Conservation (phyloP, 2,888 invertebrate species). For the Pseudoips prasinana region DNA sequence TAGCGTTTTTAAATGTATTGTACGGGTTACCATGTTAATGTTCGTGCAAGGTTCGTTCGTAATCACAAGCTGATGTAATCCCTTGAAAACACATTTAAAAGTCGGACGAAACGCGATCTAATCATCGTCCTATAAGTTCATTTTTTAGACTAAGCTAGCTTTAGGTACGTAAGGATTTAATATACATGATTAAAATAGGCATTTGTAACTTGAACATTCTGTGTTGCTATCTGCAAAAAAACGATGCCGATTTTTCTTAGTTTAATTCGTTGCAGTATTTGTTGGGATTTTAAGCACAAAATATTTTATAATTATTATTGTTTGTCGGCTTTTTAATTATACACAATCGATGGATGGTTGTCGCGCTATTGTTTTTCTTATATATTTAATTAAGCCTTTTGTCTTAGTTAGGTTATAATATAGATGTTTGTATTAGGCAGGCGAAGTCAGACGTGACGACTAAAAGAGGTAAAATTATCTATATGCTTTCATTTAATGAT, state of each 20-base stretch:
- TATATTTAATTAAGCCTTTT: constrained; percentile 54
- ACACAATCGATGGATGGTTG: constrained; percentile 59
- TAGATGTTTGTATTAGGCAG: constrained; percentile 69
- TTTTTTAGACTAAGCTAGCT: constrained; percentile 68
- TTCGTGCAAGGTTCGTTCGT: constrained; percentile 30
- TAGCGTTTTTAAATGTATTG: constrained; percentile 34
- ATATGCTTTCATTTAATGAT: constrained; percentile 30
- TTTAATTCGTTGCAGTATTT: constrained; percentile 66
- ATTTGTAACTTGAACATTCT: constrained; percentile 64
- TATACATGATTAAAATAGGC: constrained; percentile 55
- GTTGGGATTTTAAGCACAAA: constrained; percentile 56
- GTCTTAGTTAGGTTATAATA: constrained; percentile 74
- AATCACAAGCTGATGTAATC: constrained; percentile 25
- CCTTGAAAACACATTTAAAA: constrained; percentile 28
- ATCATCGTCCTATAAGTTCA: constrained; percentile 48
- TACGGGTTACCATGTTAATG: constrained; percentile 31
- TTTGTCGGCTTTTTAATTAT: constrained; percentile 53
- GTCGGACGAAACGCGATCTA: constrained; percentile 30
- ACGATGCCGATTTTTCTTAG: constrained; percentile 46
- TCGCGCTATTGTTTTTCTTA: constrained; percentile 50
- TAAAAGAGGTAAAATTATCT: constrained; percentile 33
- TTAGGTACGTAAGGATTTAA: constrained; percentile 63
- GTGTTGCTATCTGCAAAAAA: constrained; percentile 59
- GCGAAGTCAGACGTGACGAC: constrained; percentile 43
- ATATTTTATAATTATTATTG: constrained; percentile 36